Evolutionary conservation across 1,140 invertebrate species (phyloP).

Genomic region (Tetraneura akinire): DNA sequence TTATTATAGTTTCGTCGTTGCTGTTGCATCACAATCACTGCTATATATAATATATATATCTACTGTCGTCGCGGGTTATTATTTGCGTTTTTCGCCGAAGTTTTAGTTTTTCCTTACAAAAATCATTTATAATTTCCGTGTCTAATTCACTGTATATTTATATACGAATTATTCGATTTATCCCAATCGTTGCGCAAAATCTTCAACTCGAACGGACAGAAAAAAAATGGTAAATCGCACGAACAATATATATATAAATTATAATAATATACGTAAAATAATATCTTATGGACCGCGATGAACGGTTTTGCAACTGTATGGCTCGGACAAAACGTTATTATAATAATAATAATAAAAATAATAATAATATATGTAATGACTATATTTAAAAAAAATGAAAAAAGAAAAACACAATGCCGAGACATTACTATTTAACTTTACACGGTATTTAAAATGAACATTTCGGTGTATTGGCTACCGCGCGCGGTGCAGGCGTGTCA

Average conservation of each 20-base stretch:
- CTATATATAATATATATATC: too few relatives aligned
- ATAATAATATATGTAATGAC: too few relatives aligned
- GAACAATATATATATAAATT: background rate
- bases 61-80: too few relatives aligned
- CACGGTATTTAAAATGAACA: background rate
- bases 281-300: too few relatives aligned
- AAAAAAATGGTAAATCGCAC: background rate
- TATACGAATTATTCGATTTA: conserved; percentile 28
- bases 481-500: background rate
- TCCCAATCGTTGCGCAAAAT: conserved; percentile 15
- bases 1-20: too few relatives aligned
- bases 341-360: too few relatives aligned
- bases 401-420: background rate
- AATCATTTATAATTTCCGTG: background rate
- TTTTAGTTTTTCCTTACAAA: background rate
- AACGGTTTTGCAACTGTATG: background rate
- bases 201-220: background rate
- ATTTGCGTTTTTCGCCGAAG: background rate
- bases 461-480: background rate
- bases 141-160: conserved; percentile 19
- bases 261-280: too few relatives aligned
- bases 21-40: too few relatives aligned
- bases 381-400: too few relatives aligned
- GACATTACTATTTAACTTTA: background rate
- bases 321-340: too few relatives aligned